phyloP scores from a whole-genome alignment of 2,888 invertebrate genomes.

The Torymus auratus region DNA sequence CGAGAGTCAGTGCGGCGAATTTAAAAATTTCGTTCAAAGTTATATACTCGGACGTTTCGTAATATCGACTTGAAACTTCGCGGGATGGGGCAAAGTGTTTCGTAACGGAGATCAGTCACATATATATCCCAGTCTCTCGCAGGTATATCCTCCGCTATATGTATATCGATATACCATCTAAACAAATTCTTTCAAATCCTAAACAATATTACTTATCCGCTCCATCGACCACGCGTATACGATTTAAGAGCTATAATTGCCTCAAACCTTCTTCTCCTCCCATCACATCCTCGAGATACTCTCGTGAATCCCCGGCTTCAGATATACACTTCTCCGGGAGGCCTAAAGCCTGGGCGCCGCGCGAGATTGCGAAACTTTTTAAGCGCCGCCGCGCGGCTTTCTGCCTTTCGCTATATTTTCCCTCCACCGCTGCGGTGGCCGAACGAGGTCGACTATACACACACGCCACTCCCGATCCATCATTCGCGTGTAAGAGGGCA shows the following conservation, averaged over 20 bases:
- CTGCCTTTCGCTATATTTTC: constrained; percentile 40
- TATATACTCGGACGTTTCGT: too few relatives aligned
- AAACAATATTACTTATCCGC: too few relatives aligned
- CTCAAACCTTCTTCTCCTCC: background rate
- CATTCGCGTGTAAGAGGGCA: constrained; percentile 36
- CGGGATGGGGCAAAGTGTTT: too few relatives aligned
- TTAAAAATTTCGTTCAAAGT: too few relatives aligned
- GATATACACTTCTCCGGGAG: background rate
- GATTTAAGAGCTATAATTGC: constrained; percentile 17
- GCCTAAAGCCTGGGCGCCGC: constrained; percentile 16
- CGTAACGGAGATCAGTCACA: too few relatives aligned
- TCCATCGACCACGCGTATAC: background rate
- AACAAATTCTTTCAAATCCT: too few relatives aligned
- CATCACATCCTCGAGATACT: background rate
- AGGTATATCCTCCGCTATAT: too few relatives aligned
- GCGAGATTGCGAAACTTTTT: constrained; percentile 53
- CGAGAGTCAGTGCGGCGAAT: too few relatives aligned
- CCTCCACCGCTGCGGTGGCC: background rate
- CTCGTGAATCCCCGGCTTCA: background rate
- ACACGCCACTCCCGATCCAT: constrained; percentile 35
- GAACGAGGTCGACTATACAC: too few relatives aligned
- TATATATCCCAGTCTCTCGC: too few relatives aligned
- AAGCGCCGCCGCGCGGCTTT: constrained; percentile 32
- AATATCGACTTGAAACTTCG: too few relatives aligned
- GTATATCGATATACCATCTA: too few relatives aligned